Conservation (phyloP, 2,888 invertebrate species). For the Apodemia duryi region DNA sequence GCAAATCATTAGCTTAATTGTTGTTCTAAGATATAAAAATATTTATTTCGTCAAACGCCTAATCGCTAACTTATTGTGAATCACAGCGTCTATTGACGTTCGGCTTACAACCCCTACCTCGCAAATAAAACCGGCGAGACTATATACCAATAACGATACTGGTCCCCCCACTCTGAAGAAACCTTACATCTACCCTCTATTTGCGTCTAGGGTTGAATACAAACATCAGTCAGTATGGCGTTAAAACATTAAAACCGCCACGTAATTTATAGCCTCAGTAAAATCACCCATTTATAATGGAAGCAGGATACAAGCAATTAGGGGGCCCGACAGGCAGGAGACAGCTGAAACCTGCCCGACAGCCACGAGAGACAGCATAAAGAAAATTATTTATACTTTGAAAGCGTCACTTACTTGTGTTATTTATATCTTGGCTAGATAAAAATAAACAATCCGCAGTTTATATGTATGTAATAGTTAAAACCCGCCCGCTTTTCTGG, state of each 20-base stretch:
- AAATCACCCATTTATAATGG: neutral
- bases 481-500: no score
- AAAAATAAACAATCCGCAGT: neutral
- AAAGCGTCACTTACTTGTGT: neutral
- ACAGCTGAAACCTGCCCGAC: conserved; percentile 8
- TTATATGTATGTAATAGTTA: no score
- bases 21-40: no score
- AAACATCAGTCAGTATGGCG: neutral
- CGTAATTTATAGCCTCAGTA: neutral
- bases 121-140: no score
- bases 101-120: no score
- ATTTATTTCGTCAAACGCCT: no score
- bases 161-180: no score
- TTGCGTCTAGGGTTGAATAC: neutral
- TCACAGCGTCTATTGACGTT: no score
- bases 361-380: conserved; percentile 9
- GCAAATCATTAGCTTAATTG: no score
- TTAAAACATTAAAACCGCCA: neutral
- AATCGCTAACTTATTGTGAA: no score
- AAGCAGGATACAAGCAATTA: conserved; percentile 12
- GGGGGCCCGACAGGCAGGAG: neutral
- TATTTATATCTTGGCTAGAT: conserved; percentile 8
- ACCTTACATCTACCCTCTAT: no score
- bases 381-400: conserved; percentile 15
- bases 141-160: no score